Evolutionary conservation across 2,888 invertebrate species (phyloP), one percentile per base, ranked within the genome.

Genomic region (Acronicta psi): DNA sequence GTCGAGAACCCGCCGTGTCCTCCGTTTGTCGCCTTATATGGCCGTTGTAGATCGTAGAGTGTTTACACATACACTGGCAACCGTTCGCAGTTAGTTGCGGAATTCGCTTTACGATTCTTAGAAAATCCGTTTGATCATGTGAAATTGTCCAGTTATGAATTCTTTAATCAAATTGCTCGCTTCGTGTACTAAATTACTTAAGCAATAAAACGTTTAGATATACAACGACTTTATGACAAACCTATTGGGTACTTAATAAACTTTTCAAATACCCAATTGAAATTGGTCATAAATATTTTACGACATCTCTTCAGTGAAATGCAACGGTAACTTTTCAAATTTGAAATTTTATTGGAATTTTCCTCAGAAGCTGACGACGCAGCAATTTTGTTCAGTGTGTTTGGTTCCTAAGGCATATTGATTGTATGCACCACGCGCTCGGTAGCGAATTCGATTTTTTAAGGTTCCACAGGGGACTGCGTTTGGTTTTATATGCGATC

Each of bases 401-500:
- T 71, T 55, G 69, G 51, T 57, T 57, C 75, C 69, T 74, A 70
- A 80, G 53, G 62, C 59, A 71, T 72, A 77, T 77, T 75, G 79
- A 80, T 73, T 78, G 77, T 81, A 87, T 90, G 89, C 90, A 86
- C 79, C 78, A 76, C 85, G 80, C 85, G 85, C 82, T 81, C 82
- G 77, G 80, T 81, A 81, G 88, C 79, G 69, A 81, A 85, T 81
- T 82, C 83, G 82, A 85, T 86, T 85, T 88, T 88, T 88, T 87
- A 79, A 82, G 86, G 85, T 82, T 83, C 83, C 86, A 77, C 75
- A 74, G 82, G 85, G 87, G 83, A 86, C 84, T 87, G 84, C 81
- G 82, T 85, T 84, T 81, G 83, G 84, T 87, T 88, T 90, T 90
- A 88, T 88, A 85, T 86, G 74, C 86, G 86, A 87, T 88, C 84